phyloP scores from a whole-genome alignment of 2,113 vertebrate species.

The Hymenochirus boettgeri region DNA sequence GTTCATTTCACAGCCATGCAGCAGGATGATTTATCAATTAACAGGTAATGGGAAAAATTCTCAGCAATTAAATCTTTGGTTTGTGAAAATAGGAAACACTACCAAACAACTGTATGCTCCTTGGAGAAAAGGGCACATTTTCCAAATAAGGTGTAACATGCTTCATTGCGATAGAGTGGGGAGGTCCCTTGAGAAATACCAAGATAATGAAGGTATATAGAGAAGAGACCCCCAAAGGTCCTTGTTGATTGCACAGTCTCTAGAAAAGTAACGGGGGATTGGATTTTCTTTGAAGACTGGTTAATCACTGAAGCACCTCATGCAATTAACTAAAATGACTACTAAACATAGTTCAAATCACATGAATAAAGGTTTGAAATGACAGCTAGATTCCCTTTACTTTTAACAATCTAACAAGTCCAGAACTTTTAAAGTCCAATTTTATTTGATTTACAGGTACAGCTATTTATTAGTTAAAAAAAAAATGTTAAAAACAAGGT shows the following conservation, averaged over 20 bases:
- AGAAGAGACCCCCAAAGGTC: constrained; percentile 61
- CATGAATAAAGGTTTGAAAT: neutral
- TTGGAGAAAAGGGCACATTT: constrained; percentile 75
- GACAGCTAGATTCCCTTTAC: neutral
- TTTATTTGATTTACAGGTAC: too few species aligned
- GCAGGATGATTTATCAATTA: constrained; percentile 91
- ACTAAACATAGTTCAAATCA: constrained; percentile 28
- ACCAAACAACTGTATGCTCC: constrained; percentile 71
- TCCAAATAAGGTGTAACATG: constrained; percentile 78
- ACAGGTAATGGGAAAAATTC: constrained; percentile 87
- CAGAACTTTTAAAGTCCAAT: too few species aligned
- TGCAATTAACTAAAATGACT: constrained; percentile 25
- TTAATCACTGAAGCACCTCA: constrained; percentile 47
- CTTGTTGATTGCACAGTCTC: constrained; percentile 63
- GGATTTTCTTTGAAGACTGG: constrained; percentile 55
- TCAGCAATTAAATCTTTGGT: constrained; percentile 94
- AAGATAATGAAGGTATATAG: constrained; percentile 69
- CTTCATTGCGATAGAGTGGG: constrained; percentile 79
- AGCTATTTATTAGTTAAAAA: too few species aligned
- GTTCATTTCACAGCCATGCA: constrained; percentile 47
- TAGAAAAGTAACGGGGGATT: constrained; percentile 59
- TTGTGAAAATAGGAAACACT: constrained; percentile 85
- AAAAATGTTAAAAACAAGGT: too few species aligned
- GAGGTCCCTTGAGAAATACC: constrained; percentile 75
- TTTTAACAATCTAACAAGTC: too few species aligned